Percentiles rank a stretch among this genome's conserved stretches.
phyloP scores from a whole-genome alignment of 2,113 vertebrate genomes.

The Cairina moschata region DNA sequence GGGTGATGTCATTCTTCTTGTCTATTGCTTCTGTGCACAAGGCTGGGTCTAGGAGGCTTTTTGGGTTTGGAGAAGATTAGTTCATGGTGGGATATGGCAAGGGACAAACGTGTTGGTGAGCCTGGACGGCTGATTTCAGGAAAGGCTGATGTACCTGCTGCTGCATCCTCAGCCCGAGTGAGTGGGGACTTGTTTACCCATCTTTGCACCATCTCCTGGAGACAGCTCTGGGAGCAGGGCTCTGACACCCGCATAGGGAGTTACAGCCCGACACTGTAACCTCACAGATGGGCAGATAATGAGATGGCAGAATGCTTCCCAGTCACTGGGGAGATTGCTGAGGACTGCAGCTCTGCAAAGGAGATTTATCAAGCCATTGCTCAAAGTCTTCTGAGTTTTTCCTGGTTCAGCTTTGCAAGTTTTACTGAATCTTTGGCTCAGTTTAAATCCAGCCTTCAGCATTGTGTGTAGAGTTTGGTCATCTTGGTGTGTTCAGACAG shows the following conservation, averaged over 20 bases:
- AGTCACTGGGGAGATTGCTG: background rate
- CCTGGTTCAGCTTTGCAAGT: background rate
- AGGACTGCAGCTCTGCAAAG: background rate
- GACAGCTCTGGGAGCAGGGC: background rate
- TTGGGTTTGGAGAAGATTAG: background rate
- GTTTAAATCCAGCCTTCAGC: background rate
- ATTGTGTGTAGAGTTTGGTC: background rate
- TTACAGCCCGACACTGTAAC: background rate
- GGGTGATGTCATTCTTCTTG: background rate
- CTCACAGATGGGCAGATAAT: fast-evolving
- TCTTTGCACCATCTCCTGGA: background rate
- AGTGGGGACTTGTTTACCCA: background rate
- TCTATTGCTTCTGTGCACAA: background rate
- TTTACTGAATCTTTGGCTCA: background rate
- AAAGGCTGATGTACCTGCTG: background rate
- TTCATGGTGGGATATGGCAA: background rate
- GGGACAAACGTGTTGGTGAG: background rate
- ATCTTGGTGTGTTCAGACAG: background rate
- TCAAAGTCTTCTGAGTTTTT: background rate
- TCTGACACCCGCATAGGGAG: background rate
- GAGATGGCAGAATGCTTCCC: background rate
- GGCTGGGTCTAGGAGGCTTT: background rate
- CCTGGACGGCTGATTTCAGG: background rate
- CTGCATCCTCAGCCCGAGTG: background rate
- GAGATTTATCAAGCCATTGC: background rate